A percentile compares a stretch with the other conserved stretches of the same genome.
These are phyloP conservation scores for Anguilla japonica DNA, from an alignment of 2,113 vertebrate genomes.

Conservation along the genomic window DNA sequence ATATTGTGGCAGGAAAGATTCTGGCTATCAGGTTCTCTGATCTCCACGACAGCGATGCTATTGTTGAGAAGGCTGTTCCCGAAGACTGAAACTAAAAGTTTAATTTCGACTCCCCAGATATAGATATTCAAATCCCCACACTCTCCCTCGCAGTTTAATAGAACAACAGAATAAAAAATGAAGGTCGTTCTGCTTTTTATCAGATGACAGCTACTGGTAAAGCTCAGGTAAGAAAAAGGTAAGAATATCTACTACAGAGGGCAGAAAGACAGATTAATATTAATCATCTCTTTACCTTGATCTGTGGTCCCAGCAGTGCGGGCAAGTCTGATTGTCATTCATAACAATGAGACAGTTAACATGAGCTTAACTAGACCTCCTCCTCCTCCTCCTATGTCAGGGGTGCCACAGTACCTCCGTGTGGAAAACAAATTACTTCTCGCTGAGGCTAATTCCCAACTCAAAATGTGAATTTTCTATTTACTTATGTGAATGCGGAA, in stretches of 20 bases:
- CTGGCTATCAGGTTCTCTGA: constrained; percentile 50
- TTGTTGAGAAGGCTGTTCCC: constrained; percentile 50
- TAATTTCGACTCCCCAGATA: not conserved
- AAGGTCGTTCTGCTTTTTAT: not conserved
- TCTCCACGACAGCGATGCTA: constrained; percentile 50
- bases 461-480: too few species aligned
- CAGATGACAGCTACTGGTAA: not conserved
- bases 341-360: constrained; percentile 42
- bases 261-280: not conserved
- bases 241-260: not conserved
- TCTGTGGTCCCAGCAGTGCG: constrained; percentile 42
- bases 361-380: not conserved
- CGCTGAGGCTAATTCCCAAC: too few species aligned
- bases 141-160: constrained; percentile 7
- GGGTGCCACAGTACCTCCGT: not conserved
- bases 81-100: constrained; percentile 1
- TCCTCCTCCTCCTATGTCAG: too few species aligned
- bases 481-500: too few species aligned
- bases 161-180: constrained; percentile 7
- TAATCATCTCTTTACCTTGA: not conserved
- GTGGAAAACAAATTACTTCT: not conserved
- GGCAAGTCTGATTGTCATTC: constrained; percentile 41
- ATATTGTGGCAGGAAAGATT: constrained; percentile 43
- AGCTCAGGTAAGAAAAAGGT: not conserved
- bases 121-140: not conserved